phyloP scores from a whole-genome alignment of 2,888 invertebrate species.

The Trilocha varians region DNA sequence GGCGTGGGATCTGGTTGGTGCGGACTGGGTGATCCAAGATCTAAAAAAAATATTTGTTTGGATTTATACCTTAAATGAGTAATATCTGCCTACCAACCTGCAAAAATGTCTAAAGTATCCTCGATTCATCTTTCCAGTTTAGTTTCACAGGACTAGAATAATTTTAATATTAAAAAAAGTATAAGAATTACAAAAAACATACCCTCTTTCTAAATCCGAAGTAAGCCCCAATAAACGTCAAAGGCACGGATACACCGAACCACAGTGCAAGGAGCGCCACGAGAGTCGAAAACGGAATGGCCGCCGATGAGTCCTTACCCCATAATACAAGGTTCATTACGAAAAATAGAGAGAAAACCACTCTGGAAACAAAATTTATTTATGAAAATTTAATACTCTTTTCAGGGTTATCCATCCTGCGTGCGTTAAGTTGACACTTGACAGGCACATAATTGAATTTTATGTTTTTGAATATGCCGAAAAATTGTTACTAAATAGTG shows the following conservation, averaged over 20 bases:
- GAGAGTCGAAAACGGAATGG: slow-evolving; percentile 97
- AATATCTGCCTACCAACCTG: neutral
- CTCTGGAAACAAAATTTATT: slow-evolving; percentile 67
- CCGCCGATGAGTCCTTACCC: slow-evolving; percentile 96
- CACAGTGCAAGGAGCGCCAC: slow-evolving; percentile 94
- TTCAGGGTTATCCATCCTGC: too few relatives aligned
- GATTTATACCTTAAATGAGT: too few relatives aligned
- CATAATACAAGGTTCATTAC: slow-evolving; percentile 96
- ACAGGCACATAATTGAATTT: too few relatives aligned
- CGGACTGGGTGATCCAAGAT: slow-evolving; percentile 97
- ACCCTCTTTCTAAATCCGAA: slow-evolving; percentile 98
- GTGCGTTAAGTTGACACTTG: too few relatives aligned
- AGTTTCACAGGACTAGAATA: too few relatives aligned
- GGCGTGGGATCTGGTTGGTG: slow-evolving; percentile 98
- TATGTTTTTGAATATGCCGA: too few relatives aligned
- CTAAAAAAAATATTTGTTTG: slow-evolving; percentile 72
- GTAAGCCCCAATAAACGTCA: slow-evolving; percentile 98
- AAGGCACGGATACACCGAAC: slow-evolving; percentile 98
- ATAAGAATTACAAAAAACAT: slow-evolving; percentile 31
- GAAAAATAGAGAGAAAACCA: slow-evolving; percentile 98
- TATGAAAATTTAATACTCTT: neutral
- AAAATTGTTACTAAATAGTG: too few relatives aligned
- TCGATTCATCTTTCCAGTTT: too few relatives aligned
- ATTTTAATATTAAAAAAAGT: neutral
- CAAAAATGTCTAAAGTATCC: neutral